phyloP scores from a whole-genome alignment of 2,113 vertebrate species.

The Gracilinanus agilis region DNA sequence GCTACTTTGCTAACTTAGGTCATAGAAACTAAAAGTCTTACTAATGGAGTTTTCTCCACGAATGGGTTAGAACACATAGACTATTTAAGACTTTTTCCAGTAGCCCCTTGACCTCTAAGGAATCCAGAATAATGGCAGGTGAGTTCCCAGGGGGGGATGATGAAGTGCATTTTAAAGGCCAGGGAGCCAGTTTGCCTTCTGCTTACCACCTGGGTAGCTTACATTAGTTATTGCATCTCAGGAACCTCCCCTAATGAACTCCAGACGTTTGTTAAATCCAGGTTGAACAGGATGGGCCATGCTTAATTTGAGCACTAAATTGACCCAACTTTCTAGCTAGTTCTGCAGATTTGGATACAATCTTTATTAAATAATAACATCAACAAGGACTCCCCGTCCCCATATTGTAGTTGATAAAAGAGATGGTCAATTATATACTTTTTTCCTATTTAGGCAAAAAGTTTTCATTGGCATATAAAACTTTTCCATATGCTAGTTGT shows the following conservation, averaged over 20 bases:
- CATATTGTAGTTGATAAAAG: background rate
- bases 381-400: background rate
- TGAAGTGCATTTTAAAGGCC: conserved; percentile 17
- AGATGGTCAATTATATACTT: background rate
- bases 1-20: background rate
- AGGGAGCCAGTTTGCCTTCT: conserved; percentile 28
- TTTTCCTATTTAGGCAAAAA: conserved; percentile 3
- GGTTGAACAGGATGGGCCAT: background rate
- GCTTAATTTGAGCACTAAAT: background rate
- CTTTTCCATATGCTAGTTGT: background rate
- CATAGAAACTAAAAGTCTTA: conserved; percentile 32
- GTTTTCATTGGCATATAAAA: conserved; percentile 24
- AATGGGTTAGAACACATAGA: background rate
- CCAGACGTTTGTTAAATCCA: background rate
- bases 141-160: background rate
- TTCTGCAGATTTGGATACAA: background rate
- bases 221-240: conserved; percentile 19
- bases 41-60: background rate
- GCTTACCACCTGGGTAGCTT: background rate
- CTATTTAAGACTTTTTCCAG: accelerated
- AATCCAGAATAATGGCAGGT: conserved; percentile 55
- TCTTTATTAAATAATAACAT: background rate
- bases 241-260: background rate
- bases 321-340: background rate
- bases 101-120: background rate